Percentiles rank a stretch among this genome's conserved stretches.
phyloP scores from a whole-genome alignment of 2,113 vertebrate species.

The Calyptomena viridis region DNA sequence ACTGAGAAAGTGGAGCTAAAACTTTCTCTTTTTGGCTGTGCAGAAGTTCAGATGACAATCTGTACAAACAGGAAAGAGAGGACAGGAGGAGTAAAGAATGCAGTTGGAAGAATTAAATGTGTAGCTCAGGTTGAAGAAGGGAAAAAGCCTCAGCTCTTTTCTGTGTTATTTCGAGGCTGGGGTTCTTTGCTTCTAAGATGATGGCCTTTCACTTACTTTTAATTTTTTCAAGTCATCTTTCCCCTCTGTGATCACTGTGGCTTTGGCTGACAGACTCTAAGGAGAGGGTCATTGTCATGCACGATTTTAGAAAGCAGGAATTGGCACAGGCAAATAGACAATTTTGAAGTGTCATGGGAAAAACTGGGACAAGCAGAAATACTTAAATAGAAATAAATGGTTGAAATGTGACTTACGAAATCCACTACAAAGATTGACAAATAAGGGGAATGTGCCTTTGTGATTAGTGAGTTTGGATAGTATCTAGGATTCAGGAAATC shows the following conservation, averaged over 20 bases:
- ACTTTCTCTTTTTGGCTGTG: not conserved
- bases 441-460: not conserved
- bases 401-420: conserved; percentile 31
- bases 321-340: not conserved
- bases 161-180: not conserved
- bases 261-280: not conserved
- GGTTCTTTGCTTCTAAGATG: not conserved
- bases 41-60: not conserved
- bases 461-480: not conserved
- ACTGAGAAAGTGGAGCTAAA: not conserved
- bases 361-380: conserved; percentile 24
- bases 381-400: conserved; percentile 32
- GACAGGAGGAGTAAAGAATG: not conserved
- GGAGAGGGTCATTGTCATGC: conserved; percentile 6
- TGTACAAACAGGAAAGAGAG: not conserved
- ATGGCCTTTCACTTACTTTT: conserved; percentile 14
- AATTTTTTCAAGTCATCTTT: not conserved
- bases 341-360: conserved; percentile 31
- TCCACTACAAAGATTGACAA: conserved; percentile 3
- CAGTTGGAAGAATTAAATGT: not conserved
- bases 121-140: not conserved
- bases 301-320: not conserved
- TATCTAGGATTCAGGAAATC: not conserved
- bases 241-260: not conserved
- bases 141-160: not conserved